These are phyloP conservation scores for Drosophila pseudoobscura DNA, from an alignment of 1,140 invertebrate species.

Conservation along the genomic window DNA sequence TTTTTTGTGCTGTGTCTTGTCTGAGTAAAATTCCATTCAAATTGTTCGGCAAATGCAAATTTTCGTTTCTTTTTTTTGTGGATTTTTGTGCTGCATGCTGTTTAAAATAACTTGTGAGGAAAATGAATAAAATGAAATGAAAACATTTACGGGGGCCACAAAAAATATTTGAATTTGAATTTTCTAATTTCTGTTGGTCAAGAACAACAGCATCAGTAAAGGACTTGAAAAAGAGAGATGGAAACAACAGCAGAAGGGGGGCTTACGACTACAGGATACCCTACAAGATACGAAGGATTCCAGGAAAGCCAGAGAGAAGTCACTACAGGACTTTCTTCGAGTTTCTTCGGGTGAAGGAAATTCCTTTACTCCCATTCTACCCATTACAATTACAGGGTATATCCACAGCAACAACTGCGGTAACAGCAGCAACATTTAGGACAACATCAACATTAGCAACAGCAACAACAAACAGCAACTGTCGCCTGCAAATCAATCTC, in stretches of 20 bases:
- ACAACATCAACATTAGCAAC: conserved; percentile 41
- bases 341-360: too few relatives aligned
- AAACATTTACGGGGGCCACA: conserved; percentile 50
- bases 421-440: conserved; percentile 20
- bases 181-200: conserved; percentile 59
- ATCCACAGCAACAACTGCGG: conserved; percentile 21
- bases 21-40: conserved; percentile 48
- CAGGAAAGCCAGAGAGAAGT: too few relatives aligned
- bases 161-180: conserved; percentile 65
- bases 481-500: conserved; percentile 81
- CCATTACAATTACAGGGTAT: conserved; percentile 3
- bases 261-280: background rate
- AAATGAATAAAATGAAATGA: conserved; percentile 36
- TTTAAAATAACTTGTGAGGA: conserved; percentile 57
- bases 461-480: conserved; percentile 50
- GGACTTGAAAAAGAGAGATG: too few relatives aligned
- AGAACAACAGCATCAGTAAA: conserved; percentile 16
- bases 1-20: conserved; percentile 18
- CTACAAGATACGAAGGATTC: too few relatives aligned
- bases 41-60: conserved; percentile 47
- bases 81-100: conserved; percentile 23
- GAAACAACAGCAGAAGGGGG: background rate
- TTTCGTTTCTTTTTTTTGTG: conserved; percentile 6
- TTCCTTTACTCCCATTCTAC: background rate
- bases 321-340: too few relatives aligned